Conservation (phyloP, 2,888 invertebrate genomes). For the Phengaris arion region DNA sequence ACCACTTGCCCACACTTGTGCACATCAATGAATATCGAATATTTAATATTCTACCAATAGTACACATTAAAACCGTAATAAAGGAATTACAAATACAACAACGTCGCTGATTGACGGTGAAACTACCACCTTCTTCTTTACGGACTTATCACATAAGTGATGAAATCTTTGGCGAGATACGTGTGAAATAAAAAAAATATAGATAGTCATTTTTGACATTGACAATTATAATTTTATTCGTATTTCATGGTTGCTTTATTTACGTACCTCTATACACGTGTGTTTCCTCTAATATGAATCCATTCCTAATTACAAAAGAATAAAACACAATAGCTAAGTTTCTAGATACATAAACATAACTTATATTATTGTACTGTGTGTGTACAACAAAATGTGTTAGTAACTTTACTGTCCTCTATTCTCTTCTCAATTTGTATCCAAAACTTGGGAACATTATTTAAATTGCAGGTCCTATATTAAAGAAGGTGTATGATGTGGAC, state of each 20-base stretch:
- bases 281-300: neutral
- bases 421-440: too few relatives aligned
- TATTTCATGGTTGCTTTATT: neutral
- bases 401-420: neutral
- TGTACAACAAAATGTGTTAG: constrained; percentile 26
- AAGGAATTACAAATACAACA: too few relatives aligned
- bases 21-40: too few relatives aligned
- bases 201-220: neutral
- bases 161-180: too few relatives aligned
- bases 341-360: neutral
- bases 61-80: too few relatives aligned
- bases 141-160: too few relatives aligned
- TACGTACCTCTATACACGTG: neutral
- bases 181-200: too few relatives aligned
- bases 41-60: too few relatives aligned
- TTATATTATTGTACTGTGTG: neutral
- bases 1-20: too few relatives aligned
- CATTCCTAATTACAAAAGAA: neutral
- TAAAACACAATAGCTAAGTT: too few relatives aligned
- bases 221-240: neutral
- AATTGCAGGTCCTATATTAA: constrained; percentile 62
- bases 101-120: too few relatives aligned
- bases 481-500: constrained; percentile 60
- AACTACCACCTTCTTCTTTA: too few relatives aligned
- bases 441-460: neutral